phyloP scores from a whole-genome alignment of 2,888 invertebrate species.

The Rhagophthalmus giganteus region DNA sequence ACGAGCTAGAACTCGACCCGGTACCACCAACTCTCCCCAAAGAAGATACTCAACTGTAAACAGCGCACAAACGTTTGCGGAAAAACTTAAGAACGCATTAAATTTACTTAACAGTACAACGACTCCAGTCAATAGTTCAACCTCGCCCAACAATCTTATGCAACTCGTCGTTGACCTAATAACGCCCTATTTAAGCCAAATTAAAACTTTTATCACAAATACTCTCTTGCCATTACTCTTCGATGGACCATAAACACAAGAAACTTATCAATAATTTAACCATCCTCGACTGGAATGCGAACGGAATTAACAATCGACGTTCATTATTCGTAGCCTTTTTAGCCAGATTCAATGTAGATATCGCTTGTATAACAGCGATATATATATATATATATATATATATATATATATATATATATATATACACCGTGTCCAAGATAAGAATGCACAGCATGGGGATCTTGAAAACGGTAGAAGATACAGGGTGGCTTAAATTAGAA shows the following conservation, averaged over 20 bases:
- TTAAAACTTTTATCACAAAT: constrained; percentile 11
- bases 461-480: too few species aligned
- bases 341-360: constrained; percentile 9
- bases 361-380: constrained; percentile 14
- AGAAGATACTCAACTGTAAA: constrained; percentile 1
- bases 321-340: constrained; percentile 15
- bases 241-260: constrained; percentile 6
- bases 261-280: constrained; percentile 12
- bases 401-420: too few species aligned
- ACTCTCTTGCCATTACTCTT: constrained; percentile 6
- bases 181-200: constrained; percentile 9
- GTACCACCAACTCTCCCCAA: not conserved
- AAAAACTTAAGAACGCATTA: constrained; percentile 4
- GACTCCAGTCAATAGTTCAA: constrained; percentile 3
- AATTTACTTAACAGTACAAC: constrained; percentile 5
- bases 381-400: too few species aligned
- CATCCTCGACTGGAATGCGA: constrained; percentile 17
- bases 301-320: constrained; percentile 11
- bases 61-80: not conserved
- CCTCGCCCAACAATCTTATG: constrained; percentile 1
- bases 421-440: too few species aligned
- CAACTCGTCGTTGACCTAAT: constrained; percentile 13
- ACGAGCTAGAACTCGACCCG: constrained; percentile 3
- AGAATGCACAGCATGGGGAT: too few species aligned
- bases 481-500: too few species aligned